phyloP scores from a whole-genome alignment of 2,113 vertebrate species.

The Apeltes quadracus region DNA sequence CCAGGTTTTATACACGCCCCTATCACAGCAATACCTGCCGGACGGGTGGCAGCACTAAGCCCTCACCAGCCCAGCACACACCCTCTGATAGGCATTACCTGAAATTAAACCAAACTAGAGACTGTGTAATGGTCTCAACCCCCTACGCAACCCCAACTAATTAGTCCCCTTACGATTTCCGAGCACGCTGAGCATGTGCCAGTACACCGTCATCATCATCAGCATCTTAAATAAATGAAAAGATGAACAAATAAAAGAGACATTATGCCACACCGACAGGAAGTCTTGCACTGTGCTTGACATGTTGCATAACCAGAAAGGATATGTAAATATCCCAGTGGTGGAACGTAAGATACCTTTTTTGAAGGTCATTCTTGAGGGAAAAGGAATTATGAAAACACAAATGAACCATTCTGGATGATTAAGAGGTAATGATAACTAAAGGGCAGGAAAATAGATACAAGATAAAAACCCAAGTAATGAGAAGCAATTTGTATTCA shows the following conservation, averaged over 20 bases:
- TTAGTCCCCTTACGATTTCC: slow-evolving; percentile 73
- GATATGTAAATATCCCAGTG: slow-evolving; percentile 36
- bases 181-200: slow-evolving; percentile 63
- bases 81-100: slow-evolving; percentile 49
- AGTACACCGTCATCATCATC: slow-evolving; percentile 70
- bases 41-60: slow-evolving; percentile 35
- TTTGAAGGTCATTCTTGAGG: slow-evolving; percentile 27
- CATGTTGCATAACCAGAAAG: slow-evolving; percentile 41
- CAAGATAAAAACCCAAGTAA: neutral
- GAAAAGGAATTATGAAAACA: neutral
- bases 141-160: slow-evolving; percentile 60
- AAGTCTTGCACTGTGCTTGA: slow-evolving; percentile 41
- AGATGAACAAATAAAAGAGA: slow-evolving; percentile 70
- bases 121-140: slow-evolving; percentile 32
- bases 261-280: slow-evolving; percentile 60
- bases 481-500: neutral
- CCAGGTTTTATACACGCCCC: slow-evolving; percentile 70
- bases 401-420: neutral
- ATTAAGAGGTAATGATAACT: neutral
- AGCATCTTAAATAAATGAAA: slow-evolving; percentile 78
- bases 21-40: slow-evolving; percentile 58
- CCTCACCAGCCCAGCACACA: slow-evolving; percentile 33
- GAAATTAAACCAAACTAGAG: slow-evolving; percentile 59
- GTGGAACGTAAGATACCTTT: slow-evolving; percentile 5
- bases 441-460: neutral